phyloP scores from a whole-genome alignment of 1,140 invertebrate species.

The Drosophila sproati region DNA sequence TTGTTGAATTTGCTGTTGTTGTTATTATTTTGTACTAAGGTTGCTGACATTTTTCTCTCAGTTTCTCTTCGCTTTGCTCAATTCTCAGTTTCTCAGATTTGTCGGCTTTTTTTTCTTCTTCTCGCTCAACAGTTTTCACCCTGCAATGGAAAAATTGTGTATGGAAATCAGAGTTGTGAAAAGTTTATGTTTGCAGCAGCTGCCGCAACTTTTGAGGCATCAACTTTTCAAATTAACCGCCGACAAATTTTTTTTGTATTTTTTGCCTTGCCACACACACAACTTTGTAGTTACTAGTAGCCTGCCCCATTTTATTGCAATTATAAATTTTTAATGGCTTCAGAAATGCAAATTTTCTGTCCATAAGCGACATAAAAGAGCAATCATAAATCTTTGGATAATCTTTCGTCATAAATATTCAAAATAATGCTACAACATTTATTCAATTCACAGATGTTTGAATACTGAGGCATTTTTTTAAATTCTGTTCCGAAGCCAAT shows the following conservation, averaged over 20 bases:
- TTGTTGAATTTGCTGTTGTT: constrained; percentile 33
- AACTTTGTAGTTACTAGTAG: constrained; percentile 19
- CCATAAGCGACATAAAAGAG: constrained; percentile 51
- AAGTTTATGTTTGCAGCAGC: constrained; percentile 1
- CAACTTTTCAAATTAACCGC: constrained; percentile 50
- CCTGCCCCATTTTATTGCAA: constrained; percentile 64
- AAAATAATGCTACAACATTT: background rate
- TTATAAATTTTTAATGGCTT: constrained; percentile 73
- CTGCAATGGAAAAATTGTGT: constrained; percentile 1
- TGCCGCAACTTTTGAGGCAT: constrained; percentile 20
- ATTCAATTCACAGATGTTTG: background rate
- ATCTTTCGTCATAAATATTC: constrained; percentile 22
- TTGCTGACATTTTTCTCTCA: constrained; percentile 62
- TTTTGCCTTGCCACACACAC: background rate
- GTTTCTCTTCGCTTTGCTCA: constrained; percentile 25
- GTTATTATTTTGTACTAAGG: constrained; percentile 49
- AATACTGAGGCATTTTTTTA: background rate
- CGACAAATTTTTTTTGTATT: constrained; percentile 20
- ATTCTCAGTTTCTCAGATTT: constrained; percentile 3
- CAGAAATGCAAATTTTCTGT: constrained; percentile 64
- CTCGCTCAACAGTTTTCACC: background rate
- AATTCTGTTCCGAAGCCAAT: no score
- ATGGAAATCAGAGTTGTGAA: background rate
- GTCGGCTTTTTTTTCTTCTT: no score
- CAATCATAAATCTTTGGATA: constrained; percentile 45